Conservation (phyloP, 2,888 invertebrate genomes). For the Melitaea athalia region DNA sequence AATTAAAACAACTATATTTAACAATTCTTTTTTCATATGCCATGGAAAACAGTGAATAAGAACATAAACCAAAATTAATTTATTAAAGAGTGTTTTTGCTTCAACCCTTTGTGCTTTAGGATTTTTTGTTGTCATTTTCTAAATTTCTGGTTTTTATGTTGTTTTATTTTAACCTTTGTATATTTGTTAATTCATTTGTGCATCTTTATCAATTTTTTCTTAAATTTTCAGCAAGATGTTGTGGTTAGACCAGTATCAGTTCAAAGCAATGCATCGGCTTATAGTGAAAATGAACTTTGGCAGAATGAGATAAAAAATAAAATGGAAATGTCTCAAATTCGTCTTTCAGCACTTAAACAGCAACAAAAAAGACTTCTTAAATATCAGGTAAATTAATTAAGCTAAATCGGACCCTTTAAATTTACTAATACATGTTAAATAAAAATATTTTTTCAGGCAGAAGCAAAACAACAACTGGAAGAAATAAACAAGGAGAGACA, state of each 20-base stretch:
- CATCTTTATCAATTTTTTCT: background rate
- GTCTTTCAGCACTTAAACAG: conserved; percentile 81
- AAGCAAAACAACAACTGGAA: conserved; percentile 77
- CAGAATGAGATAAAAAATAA: conserved; percentile 83
- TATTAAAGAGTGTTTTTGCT: conserved; percentile 11
- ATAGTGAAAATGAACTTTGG: conserved; percentile 80
- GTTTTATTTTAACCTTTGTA: conserved; percentile 9
- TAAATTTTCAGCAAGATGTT: conserved; percentile 60
- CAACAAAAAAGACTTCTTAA: conserved; percentile 80
- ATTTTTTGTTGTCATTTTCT: conserved; percentile 3
- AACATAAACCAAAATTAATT: background rate
- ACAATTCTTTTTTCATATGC: background rate
- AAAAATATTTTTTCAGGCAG: conserved; percentile 56
- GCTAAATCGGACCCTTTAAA: background rate
- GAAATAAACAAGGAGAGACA: conserved; percentile 73
- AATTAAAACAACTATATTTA: conserved; percentile 15
- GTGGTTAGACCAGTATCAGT: conserved; percentile 75
- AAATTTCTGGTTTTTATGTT: conserved; percentile 15
- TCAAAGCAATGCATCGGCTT: conserved; percentile 75
- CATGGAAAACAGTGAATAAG: background rate
- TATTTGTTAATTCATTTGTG: conserved; percentile 1
- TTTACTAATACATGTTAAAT: conserved; percentile 1
- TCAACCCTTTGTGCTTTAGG: conserved; percentile 7
- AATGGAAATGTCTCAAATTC: conserved; percentile 84
- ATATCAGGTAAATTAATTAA: conserved; percentile 62